Evolutionary conservation across 2,888 invertebrate genomes (phyloP).

Genomic region (Dicranocentrus wangi): DNA sequence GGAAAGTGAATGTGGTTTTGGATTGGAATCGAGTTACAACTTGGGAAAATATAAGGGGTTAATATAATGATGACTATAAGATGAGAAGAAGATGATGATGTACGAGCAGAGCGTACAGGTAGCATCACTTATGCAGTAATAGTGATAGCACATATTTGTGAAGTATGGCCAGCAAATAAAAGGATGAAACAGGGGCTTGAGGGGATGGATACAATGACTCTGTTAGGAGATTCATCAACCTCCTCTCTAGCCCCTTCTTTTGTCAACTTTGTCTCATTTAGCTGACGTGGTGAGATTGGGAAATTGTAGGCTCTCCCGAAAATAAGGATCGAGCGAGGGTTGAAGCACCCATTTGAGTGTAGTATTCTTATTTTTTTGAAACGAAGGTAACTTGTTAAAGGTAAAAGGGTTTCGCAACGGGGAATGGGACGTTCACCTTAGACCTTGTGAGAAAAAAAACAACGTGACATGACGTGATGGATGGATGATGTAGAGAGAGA

Average conservation of each 20-base stretch:
- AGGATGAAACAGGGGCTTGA: too few relatives aligned
- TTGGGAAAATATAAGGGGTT: background rate
- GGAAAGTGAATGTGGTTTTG: conserved; percentile 25
- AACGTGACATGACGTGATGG: background rate
- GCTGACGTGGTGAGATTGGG: background rate
- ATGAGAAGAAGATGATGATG: background rate
- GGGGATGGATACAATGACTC: too few relatives aligned
- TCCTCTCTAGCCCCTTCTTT: background rate
- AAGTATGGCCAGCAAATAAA: too few relatives aligned
- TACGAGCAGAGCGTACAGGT: too few relatives aligned
- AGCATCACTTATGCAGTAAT: background rate
- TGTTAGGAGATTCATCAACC: background rate
- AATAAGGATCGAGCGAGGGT: background rate
- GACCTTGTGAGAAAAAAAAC: conserved; percentile 4
- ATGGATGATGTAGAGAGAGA: background rate
- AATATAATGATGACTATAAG: conserved; percentile 2
- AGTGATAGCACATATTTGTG: too few relatives aligned
- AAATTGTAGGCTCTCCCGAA: background rate
- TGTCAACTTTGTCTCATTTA: background rate
- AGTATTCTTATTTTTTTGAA: too few relatives aligned
- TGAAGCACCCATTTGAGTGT: too few relatives aligned
- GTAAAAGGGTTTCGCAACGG: too few relatives aligned
- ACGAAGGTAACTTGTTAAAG: too few relatives aligned
- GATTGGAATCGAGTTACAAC: background rate
- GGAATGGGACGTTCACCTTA: conserved; percentile 20